Evolutionary conservation across 2,797 vertebrate species (phyloP).

Genomic region (Nothura maculosa): DNA sequence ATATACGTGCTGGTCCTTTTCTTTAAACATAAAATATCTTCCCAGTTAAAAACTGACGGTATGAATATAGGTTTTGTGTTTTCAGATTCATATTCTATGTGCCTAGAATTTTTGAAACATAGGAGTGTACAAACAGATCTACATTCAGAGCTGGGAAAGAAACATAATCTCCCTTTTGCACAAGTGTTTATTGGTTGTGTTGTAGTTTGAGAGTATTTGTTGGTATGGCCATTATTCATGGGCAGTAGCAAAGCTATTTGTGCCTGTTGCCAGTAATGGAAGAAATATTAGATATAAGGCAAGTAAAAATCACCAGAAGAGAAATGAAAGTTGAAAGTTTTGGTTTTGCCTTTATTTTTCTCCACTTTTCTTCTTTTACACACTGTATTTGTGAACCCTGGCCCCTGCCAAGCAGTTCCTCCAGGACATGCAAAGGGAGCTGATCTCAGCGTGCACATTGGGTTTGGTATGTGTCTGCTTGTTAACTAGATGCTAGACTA

Average conservation of each 20-base stretch:
- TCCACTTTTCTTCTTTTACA: neutral
- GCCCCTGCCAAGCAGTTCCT: neutral
- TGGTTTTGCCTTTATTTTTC: neutral
- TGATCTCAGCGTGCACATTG: neutral
- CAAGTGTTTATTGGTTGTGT: neutral
- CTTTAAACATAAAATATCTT: constrained; percentile 28
- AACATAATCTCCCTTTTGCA: neutral
- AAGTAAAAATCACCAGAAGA: neutral
- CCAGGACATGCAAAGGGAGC: neutral
- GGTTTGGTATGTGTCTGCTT: neutral
- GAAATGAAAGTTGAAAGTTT: neutral
- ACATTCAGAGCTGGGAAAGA: neutral
- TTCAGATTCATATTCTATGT: neutral
- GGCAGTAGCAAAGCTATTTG: neutral
- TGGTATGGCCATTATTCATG: neutral
- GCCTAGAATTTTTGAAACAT: neutral
- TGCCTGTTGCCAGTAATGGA: neutral
- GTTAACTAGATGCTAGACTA: neutral
- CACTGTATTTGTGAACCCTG: neutral
- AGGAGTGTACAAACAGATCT: neutral
- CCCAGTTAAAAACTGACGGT: neutral
- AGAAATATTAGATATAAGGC: neutral
- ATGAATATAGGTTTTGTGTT: neutral
- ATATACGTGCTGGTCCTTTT: neutral
- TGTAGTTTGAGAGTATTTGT: neutral